phyloP scores from a whole-genome alignment of 2,888 invertebrate genomes.

The Lathronympha strigana region DNA sequence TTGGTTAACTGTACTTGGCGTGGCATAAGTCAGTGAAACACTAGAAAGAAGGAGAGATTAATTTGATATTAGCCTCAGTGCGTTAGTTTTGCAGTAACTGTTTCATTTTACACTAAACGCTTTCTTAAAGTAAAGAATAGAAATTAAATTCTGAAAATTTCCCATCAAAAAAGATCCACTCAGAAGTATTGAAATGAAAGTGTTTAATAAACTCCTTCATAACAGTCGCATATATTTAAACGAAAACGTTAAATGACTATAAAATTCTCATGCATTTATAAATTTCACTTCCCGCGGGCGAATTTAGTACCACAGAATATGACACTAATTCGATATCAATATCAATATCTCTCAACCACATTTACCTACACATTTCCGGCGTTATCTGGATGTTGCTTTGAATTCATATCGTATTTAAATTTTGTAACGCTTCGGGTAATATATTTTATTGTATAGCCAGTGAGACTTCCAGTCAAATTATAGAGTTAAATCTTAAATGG shows the following conservation, averaged over 20 bases:
- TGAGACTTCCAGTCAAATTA: slow-evolving; percentile 38
- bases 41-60: no score
- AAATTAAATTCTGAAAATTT: background rate
- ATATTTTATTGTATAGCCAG: slow-evolving; percentile 34
- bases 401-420: background rate
- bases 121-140: no score
- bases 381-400: no score
- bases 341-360: background rate
- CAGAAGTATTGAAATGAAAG: background rate
- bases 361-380: no score
- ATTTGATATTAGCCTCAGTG: no score
- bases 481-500: slow-evolving; percentile 34
- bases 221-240: slow-evolving; percentile 1
- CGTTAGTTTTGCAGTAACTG: no score
- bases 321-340: background rate
- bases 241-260: slow-evolving; percentile 24
- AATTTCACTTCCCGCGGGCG: slow-evolving; percentile 10
- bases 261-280: slow-evolving; percentile 41
- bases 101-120: no score
- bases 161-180: no score
- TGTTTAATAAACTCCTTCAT: slow-evolving; percentile 5
- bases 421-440: slow-evolving; percentile 10
- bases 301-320: background rate
- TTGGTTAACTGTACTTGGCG: no score
- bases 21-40: no score